These are phyloP conservation scores for Gasteruption jaculator DNA, from an alignment of 2,888 invertebrate genomes.

Conservation along the genomic window DNA sequence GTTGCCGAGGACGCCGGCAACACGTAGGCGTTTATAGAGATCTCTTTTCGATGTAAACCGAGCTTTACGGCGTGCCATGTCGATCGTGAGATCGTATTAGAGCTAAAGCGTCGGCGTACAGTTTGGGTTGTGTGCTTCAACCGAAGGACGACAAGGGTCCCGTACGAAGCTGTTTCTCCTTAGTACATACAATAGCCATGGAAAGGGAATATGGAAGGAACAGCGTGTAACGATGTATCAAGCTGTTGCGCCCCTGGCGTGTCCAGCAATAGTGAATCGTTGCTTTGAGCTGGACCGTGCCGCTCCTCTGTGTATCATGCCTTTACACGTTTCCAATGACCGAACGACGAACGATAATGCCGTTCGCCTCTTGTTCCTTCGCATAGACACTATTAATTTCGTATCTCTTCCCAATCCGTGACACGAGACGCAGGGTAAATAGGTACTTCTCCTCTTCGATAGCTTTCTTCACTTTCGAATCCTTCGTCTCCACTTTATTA, in stretches of 20 bases:
- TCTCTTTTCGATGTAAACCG: conserved; percentile 22
- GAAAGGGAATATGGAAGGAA: conserved; percentile 37
- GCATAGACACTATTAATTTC: conserved; percentile 50
- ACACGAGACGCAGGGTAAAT: too few relatives aligned
- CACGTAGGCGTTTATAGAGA: conserved; percentile 30
- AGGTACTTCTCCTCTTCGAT: too few relatives aligned
- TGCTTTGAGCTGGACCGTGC: conserved; percentile 46
- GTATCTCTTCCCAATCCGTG: conserved; percentile 36
- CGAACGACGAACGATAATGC: conserved; percentile 48
- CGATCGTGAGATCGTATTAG: conserved; percentile 35
- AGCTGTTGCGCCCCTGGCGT: conserved; percentile 51
- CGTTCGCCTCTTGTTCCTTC: conserved; percentile 36
- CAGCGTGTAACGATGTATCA: conserved; percentile 52
- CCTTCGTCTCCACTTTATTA: too few relatives aligned
- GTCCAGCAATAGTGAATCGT: conserved; percentile 47
- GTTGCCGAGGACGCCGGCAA: too few relatives aligned
- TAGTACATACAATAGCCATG: too few relatives aligned
- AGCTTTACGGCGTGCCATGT: conserved; percentile 31
- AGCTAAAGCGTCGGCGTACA: conserved; percentile 24
- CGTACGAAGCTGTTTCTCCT: too few relatives aligned
- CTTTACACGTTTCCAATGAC: conserved; percentile 47
- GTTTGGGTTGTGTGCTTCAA: conserved; percentile 23
- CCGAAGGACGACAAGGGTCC: conserved; percentile 17
- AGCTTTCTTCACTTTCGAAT: too few relatives aligned
- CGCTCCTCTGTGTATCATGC: conserved; percentile 40